A percentile compares a stretch with the other conserved stretches of the same genome.
phyloP scores from a whole-genome alignment of 2,113 vertebrate genomes.

The Forbesichthys papilliferus region DNA sequence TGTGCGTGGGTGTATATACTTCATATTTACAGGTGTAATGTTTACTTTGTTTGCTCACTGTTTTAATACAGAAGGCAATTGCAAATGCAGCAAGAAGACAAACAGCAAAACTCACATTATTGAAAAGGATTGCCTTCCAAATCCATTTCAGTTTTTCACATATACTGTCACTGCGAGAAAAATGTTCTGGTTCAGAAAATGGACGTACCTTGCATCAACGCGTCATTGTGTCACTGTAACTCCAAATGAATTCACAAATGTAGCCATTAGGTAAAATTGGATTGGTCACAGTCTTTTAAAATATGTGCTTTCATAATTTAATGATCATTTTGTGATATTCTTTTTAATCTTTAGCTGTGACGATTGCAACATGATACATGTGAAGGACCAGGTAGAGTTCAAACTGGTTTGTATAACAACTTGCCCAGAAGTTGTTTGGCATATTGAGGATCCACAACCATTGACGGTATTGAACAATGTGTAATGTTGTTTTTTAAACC shows the following conservation, averaged over 20 bases:
- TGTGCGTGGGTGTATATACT: neutral
- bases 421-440: slow-evolving; percentile 73
- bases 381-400: slow-evolving; percentile 45
- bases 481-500: slow-evolving; percentile 1
- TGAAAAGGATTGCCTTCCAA: slow-evolving; percentile 63
- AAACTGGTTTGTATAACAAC: slow-evolving; percentile 57
- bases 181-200: slow-evolving; percentile 52
- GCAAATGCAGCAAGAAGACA: slow-evolving; percentile 57
- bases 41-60: slow-evolving; percentile 9
- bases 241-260: slow-evolving; percentile 51
- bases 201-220: slow-evolving; percentile 17
- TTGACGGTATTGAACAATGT: slow-evolving; percentile 48
- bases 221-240: slow-evolving; percentile 67
- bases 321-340: neutral
- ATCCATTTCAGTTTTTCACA: slow-evolving; percentile 59
- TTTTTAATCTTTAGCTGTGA: slow-evolving; percentile 60
- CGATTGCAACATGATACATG: slow-evolving; percentile 51
- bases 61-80: slow-evolving; percentile 55
- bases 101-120: slow-evolving; percentile 44
- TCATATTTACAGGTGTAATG: neutral
- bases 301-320: neutral
- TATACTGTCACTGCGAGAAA: slow-evolving; percentile 56
- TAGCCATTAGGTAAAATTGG: slow-evolving; percentile 66
- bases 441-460: slow-evolving; percentile 55
- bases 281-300: neutral